Evolutionary conservation across 1,140 invertebrate genomes (phyloP), one percentile per base, ranked within the genome.

Genomic region (Anadara kagoshimensis): DNA sequence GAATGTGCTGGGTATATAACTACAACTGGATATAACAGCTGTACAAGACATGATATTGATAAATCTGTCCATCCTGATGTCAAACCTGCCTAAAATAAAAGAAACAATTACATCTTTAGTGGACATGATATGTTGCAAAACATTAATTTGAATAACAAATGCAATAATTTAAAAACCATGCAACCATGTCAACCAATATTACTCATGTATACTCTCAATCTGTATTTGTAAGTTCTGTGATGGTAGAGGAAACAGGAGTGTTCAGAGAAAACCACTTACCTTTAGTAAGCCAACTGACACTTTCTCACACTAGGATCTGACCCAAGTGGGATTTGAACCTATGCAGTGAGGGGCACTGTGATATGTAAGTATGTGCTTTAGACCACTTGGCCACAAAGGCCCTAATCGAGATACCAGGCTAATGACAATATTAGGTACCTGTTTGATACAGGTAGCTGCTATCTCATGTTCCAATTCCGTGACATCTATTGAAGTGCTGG

Each of bases 1-100:
- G 69, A 67, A 29, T 63, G 24, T 10, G 51, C 56, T 53, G 58
- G 69, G 29, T 76, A 76, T 10, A 76, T 53, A 2, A 76, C 49
- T 1, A 69, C 14, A 16, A 58, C 75, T 41, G 69, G 58, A 18
- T 72, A 45, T 22, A 76, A 63, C 53, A 58, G 41, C 29, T 72
- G 26, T 18, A 76, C 64, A 0, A 76, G 41, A 10, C 41, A 67
- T 54, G 63, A 72, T 5, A 76, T 29, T 0, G 75, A 59, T 24
- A 22, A 49, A 24, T 72, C 59, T 0, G 57, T 41, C 75, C 75
- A 76, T 5, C 58, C 14, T 45, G 41, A 58, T 53, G 72, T 72
- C 22, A 76, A 26, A 20, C 58, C 56, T 22, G 67, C n/a, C 66
- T 69, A 16, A 22, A 24, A 47, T 26, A 62, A 16, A n/a, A 67